Evolutionary conservation across 1,140 invertebrate genomes (phyloP), one percentile per base, ranked within the genome.

Genomic region (Scaptomyza montana): DNA sequence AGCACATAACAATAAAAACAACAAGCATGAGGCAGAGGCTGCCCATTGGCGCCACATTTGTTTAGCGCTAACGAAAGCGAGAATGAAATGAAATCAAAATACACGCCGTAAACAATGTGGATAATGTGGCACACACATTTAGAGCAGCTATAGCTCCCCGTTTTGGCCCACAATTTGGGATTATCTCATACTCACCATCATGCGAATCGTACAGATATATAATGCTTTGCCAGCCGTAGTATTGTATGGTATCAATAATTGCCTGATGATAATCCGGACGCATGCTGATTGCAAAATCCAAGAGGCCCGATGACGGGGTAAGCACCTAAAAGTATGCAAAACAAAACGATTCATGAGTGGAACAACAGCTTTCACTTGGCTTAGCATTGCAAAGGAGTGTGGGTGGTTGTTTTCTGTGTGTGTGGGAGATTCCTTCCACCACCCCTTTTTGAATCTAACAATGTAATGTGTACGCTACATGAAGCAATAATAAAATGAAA

Each of bases 191-290:
- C 96, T 95, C 93, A 98, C 98, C 98, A 92, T 98, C 97, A 89
- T 98, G 97, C 3, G 97, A 98, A 93, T 98, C 97, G 92, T 98
- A 99, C 62, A 99, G 94, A 93, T 98, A 99, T 89, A 98, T 97
- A 80, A 99, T 97, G 90, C 96, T 96, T 72, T 95, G 95, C 98
- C 98, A 99, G 50, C 95, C 95, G 91, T 98, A 98, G 92, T 97
- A 96, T 68, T 95, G 93, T 72, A 99, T 97, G 16, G 97, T 96
- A 93, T 98, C 98, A 74, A 98, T 96, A 86, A 99, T 96, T 49
- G 98, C 98, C 79, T 95, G 95, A 92, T 98, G 97, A 93, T 98
- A 98, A 92, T 98, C 96, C 16, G 98, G 98, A 62, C 97, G 93
- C 96, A 99, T 97, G 90, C 96, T 97, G 82, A 98, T 96, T 28